These are phyloP conservation scores for Tenebrio molitor DNA, from an alignment of 1,140 invertebrate species.

Conservation along the genomic window DNA sequence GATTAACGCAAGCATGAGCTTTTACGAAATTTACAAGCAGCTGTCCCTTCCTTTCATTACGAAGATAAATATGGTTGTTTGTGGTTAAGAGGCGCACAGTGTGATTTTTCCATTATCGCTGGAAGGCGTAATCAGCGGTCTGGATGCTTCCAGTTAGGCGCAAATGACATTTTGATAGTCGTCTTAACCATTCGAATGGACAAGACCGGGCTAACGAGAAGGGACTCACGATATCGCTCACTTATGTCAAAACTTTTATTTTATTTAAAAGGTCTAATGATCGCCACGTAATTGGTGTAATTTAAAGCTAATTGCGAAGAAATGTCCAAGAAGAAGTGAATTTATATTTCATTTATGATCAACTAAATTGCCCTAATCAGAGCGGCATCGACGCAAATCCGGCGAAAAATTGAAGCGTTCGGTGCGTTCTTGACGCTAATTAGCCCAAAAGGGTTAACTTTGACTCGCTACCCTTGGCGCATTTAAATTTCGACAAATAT, in stretches of 20 bases:
- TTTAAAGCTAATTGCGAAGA: conserved; percentile 36
- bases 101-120: conserved; percentile 55
- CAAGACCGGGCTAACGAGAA: conserved; percentile 49
- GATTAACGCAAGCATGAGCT: conserved; percentile 4
- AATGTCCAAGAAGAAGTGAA: background rate
- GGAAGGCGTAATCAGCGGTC: conserved; percentile 49
- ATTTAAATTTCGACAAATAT: background rate
- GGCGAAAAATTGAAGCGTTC: no score
- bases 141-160: conserved; percentile 46
- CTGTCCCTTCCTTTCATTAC: conserved; percentile 21
- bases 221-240: conserved; percentile 54
- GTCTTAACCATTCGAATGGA: conserved; percentile 30
- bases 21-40: conserved; percentile 23
- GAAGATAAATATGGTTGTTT: conserved; percentile 21
- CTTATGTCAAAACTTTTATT: conserved; percentile 51
- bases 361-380: background rate
- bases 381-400: no score
- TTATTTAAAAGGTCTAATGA: conserved; percentile 49
- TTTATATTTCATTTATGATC: background rate
- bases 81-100: conserved; percentile 3
- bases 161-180: conserved; percentile 58
- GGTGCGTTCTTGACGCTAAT: no score
- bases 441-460: background rate
- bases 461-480: conserved; percentile 9
- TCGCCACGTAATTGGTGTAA: conserved; percentile 28